Conservation (phyloP, 2,888 invertebrate species). For the Notodonta dromedarius region DNA sequence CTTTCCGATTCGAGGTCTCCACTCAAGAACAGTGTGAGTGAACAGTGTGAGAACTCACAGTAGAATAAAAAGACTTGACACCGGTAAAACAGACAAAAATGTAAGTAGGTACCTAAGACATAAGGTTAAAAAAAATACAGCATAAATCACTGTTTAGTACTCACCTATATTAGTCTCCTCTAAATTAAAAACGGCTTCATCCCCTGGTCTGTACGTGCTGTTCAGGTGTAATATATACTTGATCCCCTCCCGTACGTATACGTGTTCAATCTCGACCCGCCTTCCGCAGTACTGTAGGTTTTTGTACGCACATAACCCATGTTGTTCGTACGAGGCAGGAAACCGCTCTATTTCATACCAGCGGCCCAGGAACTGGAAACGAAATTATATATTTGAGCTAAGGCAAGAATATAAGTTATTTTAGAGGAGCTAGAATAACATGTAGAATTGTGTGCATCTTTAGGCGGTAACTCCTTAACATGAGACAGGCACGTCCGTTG, state of each 20-base stretch:
- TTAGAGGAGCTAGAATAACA: no score
- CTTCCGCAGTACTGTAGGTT: conserved; percentile 63
- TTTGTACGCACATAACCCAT: conserved; percentile 66
- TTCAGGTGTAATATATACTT: conserved; percentile 66
- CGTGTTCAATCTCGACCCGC: conserved; percentile 64
- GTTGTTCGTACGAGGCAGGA: conserved; percentile 69
- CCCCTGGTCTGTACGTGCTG: conserved; percentile 67
- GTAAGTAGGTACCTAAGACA: no score
- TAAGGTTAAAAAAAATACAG: no score
- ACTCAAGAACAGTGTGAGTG: no score
- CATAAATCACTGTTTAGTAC: conserved; percentile 7
- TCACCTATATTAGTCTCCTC: conserved; percentile 67
- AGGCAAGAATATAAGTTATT: not conserved
- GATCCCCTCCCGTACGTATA: conserved; percentile 59
- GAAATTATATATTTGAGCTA: not conserved
- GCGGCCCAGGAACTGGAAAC: conserved; percentile 68
- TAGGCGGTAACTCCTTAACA: no score
- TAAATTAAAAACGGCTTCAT: conserved; percentile 66
- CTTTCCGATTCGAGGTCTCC: no score
- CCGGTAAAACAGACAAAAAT: no score
- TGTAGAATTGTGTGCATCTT: no score
- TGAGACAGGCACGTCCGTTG: no score
- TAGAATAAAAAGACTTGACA: no score
- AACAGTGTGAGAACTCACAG: no score
- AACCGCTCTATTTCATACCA: conserved; percentile 74